Percentiles rank a stretch among this genome's conserved stretches.
Evolutionary conservation across 2,797 vertebrate species (phyloP).

Genomic region (Antrozous pallidus): DNA sequence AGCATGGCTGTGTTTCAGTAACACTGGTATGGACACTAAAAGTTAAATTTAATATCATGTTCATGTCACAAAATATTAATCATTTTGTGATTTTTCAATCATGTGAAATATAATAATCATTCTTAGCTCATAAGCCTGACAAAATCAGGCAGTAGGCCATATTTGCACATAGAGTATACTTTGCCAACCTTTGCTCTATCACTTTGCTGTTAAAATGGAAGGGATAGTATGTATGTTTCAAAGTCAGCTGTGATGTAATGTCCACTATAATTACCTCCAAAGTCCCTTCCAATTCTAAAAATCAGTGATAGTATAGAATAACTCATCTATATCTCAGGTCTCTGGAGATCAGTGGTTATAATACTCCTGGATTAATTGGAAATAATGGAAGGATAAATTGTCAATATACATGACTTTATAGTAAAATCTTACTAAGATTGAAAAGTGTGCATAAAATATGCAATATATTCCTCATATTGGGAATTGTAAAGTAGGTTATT

Average conservation of each 20-base stretch:
- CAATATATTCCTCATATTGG: not conserved
- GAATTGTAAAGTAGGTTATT: constrained; percentile 39
- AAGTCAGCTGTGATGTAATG: not conserved
- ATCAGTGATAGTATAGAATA: not conserved
- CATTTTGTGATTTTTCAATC: constrained; percentile 30
- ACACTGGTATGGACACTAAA: not conserved
- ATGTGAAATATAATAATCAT: constrained; percentile 11
- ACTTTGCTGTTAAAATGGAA: constrained; percentile 16
- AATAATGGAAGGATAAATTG: constrained; percentile 41
- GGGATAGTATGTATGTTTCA: not conserved
- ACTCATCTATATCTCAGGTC: constrained; percentile 16
- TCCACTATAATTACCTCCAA: constrained; percentile 17
- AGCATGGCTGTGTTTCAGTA: not conserved
- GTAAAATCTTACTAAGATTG: not conserved
- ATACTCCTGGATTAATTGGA: constrained; percentile 16
- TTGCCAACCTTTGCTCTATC: not conserved
- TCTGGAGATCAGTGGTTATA: constrained; percentile 34
- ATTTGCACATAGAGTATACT: not conserved
- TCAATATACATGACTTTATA: constrained; percentile 4
- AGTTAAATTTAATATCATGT: constrained; percentile 20
- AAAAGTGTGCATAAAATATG: not conserved
- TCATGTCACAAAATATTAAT: not conserved
- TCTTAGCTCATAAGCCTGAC: not conserved
- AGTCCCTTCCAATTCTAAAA: constrained; percentile 31
- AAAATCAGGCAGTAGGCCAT: not conserved